Conservation (phyloP, 2,888 invertebrate genomes). For the Stratiomys singularior region DNA sequence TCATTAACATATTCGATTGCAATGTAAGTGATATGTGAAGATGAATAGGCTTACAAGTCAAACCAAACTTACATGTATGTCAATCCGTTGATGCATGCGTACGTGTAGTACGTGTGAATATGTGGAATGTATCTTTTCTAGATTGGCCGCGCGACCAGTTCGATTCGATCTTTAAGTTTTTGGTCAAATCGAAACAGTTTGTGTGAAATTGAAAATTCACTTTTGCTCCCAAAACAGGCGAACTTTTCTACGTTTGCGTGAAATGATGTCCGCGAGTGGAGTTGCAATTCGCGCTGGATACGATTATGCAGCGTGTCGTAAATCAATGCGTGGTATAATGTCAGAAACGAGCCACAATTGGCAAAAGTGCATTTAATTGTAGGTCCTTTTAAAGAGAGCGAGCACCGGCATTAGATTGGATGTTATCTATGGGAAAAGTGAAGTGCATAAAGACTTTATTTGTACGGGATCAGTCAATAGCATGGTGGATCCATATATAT, state of each 20-base stretch:
- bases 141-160: not conserved
- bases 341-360: slow-evolving; percentile 30
- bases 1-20: slow-evolving; percentile 37
- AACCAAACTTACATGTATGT: not conserved
- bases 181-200: slow-evolving; percentile 30
- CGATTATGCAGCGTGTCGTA: slow-evolving; percentile 3
- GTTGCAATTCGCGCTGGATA: not conserved
- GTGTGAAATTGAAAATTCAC: slow-evolving; percentile 32
- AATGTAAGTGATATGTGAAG: slow-evolving; percentile 21
- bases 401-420: not conserved
- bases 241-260: not conserved
- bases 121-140: not conserved
- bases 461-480: not conserved
- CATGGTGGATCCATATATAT: no score
- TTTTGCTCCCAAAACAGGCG: not conserved
- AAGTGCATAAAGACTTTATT: slow-evolving; percentile 8
- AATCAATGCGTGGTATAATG: slow-evolving; percentile 26
- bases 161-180: slow-evolving; percentile 15
- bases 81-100: no score
- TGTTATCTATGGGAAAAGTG: slow-evolving; percentile 30
- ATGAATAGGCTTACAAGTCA: slow-evolving; percentile 16
- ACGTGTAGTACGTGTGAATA: no score
- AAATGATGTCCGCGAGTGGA: not conserved
- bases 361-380: slow-evolving; percentile 34
- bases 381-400: slow-evolving; percentile 19